These are phyloP conservation scores for Nebria ingens DNA, from an alignment of 1,140 invertebrate genomes.

Conservation along the genomic window DNA sequence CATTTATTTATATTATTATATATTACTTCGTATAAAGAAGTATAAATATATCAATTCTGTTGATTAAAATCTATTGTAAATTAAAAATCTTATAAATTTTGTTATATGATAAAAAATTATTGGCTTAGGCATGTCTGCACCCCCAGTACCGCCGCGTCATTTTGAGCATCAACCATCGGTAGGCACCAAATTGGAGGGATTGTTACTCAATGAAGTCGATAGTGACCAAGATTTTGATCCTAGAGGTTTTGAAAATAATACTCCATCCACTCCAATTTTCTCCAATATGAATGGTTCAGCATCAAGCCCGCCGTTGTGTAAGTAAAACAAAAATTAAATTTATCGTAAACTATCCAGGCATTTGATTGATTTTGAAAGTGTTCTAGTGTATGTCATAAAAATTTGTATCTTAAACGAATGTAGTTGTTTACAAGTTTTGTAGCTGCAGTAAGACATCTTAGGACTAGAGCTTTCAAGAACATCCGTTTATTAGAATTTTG, in stretches of 20 bases:
- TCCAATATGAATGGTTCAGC: conserved; percentile 30
- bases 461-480: no score
- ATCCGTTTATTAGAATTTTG: no score
- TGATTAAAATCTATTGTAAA: no score
- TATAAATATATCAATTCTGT: no score
- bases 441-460: no score
- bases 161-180: conserved; percentile 54
- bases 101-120: no score
- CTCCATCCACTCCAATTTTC: conserved; percentile 11
- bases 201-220: conserved; percentile 72
- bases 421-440: no score
- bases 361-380: conserved; percentile 10
- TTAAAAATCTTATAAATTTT: no score
- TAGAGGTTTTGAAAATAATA: conserved; percentile 30
- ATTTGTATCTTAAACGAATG: no score
- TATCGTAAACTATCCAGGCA: conserved; percentile 9
- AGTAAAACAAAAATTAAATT: no score
- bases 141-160: conserved; percentile 54
- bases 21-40: neutral
- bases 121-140: conserved; percentile 31
- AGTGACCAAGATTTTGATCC: conserved; percentile 41
- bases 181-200: conserved; percentile 69
- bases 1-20: neutral
- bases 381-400: no score
- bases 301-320: conserved; percentile 47